Conservation (phyloP, 1,140 invertebrate genomes). For the Dreissena polymorpha region DNA sequence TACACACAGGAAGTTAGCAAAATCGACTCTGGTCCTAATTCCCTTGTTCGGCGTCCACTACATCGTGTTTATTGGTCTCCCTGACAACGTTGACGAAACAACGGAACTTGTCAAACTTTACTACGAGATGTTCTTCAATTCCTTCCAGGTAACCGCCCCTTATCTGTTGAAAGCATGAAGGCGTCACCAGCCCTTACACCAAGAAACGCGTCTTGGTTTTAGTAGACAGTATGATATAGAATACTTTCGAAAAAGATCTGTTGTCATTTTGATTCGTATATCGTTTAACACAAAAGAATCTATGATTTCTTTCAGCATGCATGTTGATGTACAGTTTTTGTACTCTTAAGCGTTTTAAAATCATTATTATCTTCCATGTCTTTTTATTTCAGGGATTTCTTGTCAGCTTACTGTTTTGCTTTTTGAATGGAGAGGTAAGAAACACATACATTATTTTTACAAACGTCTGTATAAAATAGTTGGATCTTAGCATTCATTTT, state of each 20-base stretch:
- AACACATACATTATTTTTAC: not conserved
- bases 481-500: not conserved
- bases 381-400: slow-evolving; percentile 89
- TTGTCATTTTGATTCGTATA: not conserved
- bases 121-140: slow-evolving; percentile 88
- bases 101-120: slow-evolving; percentile 87
- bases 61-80: slow-evolving; percentile 85
- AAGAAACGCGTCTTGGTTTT: too few relatives aligned
- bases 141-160: slow-evolving; percentile 85
- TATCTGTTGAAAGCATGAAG: not conserved
- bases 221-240: not conserved
- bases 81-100: slow-evolving; percentile 80
- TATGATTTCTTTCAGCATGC: not conserved
- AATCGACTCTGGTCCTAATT: slow-evolving; percentile 89
- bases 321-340: not conserved
- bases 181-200: too few relatives aligned
- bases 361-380: not conserved
- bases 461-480: slow-evolving; percentile 4
- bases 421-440: slow-evolving; percentile 95
- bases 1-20: slow-evolving; percentile 82
- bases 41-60: slow-evolving; percentile 92
- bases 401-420: slow-evolving; percentile 95
- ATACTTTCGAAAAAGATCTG: not conserved
- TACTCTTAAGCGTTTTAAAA: not conserved
- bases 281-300: not conserved